Base-by-base conservation (phyloP, 2,888 invertebrate genomes). In the Heliconius charithonia region DNA sequence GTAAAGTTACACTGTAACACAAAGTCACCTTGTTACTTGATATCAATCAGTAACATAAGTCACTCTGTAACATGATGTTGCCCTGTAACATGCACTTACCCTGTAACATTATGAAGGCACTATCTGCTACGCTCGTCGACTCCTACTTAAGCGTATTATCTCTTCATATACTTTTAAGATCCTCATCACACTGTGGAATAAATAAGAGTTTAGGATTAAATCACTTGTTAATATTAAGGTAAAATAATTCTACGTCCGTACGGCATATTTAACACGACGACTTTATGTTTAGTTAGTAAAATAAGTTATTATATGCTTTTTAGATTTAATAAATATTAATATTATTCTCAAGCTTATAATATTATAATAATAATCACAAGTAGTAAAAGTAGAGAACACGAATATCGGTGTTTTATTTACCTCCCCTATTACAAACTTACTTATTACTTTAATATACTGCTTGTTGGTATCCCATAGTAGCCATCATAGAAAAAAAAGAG, bases 301-400 rank as follows among this genome's bases (percentile, higher is more conserved):
- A 9, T n/a, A n/a, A 10, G 25, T 62, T 62, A 9, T 63, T 25
- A 63, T 41, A 69, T 41, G 13, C 41, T 41, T 65, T 65, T 29
- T 41, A 69, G 37, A 37, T 67, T 67, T 12, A 66, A 67, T 12
- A 22, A 29, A 37, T 67, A n/a, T 67, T n/a, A n/a, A 66, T 66
- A 19, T 22, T 66, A 19, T 22, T 66, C 19, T 66, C 37, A 37
- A 10, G 37, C n/a, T 67, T 67, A 37, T 67, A n/a, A n/a, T n/a
- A n/a, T n/a, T n/a, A n/a, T n/a, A n/a, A n/a, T n/a, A n/a, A n/a
- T n/a, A 37, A 67, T 67, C 67, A 67, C 67, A 37, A 41, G 67
- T 67, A 67, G 67, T 67, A 67, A 67, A 67, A 2, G 37, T 67
- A 67, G 67, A n/a, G 41, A 25, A 41, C 69, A 69, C 41, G 7